A percentile compares a stretch with the other conserved stretches of the same genome.
These are phyloP conservation scores for Zaprionus bogoriensis DNA, from an alignment of 2,888 invertebrate genomes.

Conservation along the genomic window DNA sequence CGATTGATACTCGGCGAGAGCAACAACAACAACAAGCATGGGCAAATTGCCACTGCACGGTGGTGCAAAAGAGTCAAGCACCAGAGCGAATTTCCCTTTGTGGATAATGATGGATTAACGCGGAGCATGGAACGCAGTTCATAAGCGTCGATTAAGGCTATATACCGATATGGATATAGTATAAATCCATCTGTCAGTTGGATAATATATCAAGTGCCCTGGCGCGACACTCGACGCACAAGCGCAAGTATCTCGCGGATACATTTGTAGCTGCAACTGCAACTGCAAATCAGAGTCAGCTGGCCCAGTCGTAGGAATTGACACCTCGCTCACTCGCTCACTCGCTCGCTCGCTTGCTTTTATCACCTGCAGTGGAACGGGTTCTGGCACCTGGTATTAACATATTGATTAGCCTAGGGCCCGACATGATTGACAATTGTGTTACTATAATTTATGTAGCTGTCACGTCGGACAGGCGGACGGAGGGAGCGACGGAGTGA, in stretches of 20 bases:
- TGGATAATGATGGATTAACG: not conserved
- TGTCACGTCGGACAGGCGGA: slow-evolving; percentile 47
- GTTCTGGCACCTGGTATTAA: slow-evolving; percentile 46
- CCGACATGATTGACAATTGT: slow-evolving; percentile 74
- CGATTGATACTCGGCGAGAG: slow-evolving; percentile 14
- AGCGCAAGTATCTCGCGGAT: slow-evolving; percentile 51
- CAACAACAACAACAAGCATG: too few species aligned
- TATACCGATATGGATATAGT: too few species aligned
- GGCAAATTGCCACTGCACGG: slow-evolving; percentile 15
- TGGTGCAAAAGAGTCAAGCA: slow-evolving; percentile 8
- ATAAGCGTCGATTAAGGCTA: too few species aligned
- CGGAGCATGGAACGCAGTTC: too few species aligned
- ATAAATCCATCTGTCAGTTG: not conserved
- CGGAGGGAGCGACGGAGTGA: not conserved
- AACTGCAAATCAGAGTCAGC: slow-evolving; percentile 47
- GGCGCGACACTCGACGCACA: slow-evolving; percentile 33
- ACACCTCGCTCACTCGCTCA: slow-evolving; percentile 54
- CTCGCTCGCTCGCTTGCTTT: too few species aligned
- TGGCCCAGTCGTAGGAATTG: slow-evolving; percentile 35
- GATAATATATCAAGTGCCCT: not conserved
- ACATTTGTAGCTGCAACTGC: slow-evolving; percentile 43
- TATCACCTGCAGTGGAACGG: slow-evolving; percentile 69
- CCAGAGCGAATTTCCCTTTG: too few species aligned
- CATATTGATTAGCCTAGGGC: slow-evolving; percentile 76
- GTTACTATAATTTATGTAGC: slow-evolving; percentile 73